Conservation (phyloP, 1,140 invertebrate species). For the Papilio xuthus region DNA sequence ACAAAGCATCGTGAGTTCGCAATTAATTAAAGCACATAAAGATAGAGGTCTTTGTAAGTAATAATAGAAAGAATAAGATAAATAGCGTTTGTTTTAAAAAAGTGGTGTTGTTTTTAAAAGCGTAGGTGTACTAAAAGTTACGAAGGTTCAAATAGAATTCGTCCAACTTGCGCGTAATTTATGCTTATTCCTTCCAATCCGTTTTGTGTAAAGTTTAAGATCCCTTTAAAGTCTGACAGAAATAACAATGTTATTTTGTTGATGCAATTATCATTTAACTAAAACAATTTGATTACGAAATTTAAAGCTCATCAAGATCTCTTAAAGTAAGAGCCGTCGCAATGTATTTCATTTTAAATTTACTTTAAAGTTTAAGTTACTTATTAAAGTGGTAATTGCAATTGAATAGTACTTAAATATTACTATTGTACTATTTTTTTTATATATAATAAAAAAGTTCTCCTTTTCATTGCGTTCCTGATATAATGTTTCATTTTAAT, state of each 20-base stretch:
- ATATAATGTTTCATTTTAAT: too few species aligned
- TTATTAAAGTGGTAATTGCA: background rate
- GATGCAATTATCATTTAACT: constrained; percentile 17
- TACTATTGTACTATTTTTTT: too few species aligned
- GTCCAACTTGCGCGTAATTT: background rate
- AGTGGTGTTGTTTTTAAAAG: background rate
- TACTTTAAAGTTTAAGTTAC: background rate
- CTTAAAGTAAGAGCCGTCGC: background rate
- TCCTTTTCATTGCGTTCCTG: too few species aligned
- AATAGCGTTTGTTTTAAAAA: background rate
- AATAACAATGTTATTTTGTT: constrained; percentile 17
- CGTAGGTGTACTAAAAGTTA: background rate
- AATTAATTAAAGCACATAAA: background rate
- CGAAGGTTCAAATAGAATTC: background rate
- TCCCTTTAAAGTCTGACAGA: constrained; percentile 9
- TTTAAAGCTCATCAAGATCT: background rate
- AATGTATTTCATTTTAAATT: background rate
- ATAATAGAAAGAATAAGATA: background rate
- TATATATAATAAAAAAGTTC: too few species aligned
- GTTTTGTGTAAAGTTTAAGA: constrained; percentile 14
- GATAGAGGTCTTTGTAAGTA: background rate
- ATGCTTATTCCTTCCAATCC: constrained; percentile 17
- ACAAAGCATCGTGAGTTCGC: too few species aligned
- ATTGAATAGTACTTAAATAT: too few species aligned
- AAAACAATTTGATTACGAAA: constrained; percentile 12